phyloP scores from a whole-genome alignment of 2,113 vertebrate genomes.

The Laticauda colubrina region DNA sequence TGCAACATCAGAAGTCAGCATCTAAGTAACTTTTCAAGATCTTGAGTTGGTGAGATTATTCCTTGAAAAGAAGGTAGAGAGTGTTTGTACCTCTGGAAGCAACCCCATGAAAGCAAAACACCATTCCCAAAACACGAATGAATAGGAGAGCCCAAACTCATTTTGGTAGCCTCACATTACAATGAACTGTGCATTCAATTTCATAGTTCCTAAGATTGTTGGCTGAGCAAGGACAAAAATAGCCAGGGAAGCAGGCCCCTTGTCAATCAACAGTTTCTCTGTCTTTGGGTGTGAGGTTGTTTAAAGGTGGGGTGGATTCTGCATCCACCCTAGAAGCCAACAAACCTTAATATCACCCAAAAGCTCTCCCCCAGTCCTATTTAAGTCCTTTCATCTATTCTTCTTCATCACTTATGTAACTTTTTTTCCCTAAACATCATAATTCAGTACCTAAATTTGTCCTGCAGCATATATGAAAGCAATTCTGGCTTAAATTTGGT shows the following conservation, averaged over 20 bases:
- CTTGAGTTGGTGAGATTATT: neutral
- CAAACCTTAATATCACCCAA: neutral
- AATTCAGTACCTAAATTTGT: neutral
- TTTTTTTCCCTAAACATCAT: neutral
- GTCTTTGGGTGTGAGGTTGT: neutral
- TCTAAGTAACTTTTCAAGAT: neutral
- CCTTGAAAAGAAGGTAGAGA: neutral
- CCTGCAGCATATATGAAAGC: neutral
- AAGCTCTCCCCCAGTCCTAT: neutral
- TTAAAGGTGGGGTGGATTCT: neutral
- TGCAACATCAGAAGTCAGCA: neutral
- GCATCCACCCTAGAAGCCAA: neutral
- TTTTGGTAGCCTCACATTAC: neutral
- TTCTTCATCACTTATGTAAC: neutral
- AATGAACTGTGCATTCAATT: neutral
- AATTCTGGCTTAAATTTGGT: neutral
- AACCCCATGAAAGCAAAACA: neutral
- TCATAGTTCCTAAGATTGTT: neutral
- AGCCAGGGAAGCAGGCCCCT: neutral
- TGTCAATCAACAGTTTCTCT: neutral
- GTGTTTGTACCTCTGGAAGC: neutral
- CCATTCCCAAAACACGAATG: neutral
- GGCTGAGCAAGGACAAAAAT: neutral
- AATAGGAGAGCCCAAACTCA: neutral
- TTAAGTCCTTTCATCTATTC: neutral